A percentile compares a stretch with the other conserved stretches of the same genome.
Evolutionary conservation across 1,140 invertebrate species (phyloP).

Genomic region (Vanessa atalanta): DNA sequence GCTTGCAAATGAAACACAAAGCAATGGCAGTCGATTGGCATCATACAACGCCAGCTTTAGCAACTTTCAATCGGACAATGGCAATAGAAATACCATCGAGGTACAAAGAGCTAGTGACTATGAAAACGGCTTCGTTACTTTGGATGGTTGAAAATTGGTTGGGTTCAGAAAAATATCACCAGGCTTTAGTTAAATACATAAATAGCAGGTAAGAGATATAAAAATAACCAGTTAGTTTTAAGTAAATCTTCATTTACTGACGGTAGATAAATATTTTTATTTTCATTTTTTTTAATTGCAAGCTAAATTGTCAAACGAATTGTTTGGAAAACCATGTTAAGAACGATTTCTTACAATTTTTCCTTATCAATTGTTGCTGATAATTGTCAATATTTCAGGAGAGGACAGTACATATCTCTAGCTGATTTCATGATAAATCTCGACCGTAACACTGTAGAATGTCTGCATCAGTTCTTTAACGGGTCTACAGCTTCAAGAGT

Average conservation of each 20-base stretch:
- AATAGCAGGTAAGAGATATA: constrained; percentile 55
- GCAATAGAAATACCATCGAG: constrained; percentile 61
- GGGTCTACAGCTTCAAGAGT: constrained; percentile 76
- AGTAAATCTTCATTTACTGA: not conserved
- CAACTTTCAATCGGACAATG: constrained; percentile 58
- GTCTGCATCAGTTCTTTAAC: constrained; percentile 66
- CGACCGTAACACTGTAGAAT: constrained; percentile 65
- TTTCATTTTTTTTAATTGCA: too few species aligned
- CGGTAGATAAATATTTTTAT: not conserved
- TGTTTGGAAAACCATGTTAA: too few species aligned
- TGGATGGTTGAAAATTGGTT: constrained; percentile 76
- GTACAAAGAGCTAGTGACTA: constrained; percentile 61
- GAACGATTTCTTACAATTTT: too few species aligned
- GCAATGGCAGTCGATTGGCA: constrained; percentile 65
- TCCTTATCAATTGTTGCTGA: not conserved
- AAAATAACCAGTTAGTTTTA: not conserved
- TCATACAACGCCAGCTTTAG: constrained; percentile 55
- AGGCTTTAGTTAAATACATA: constrained; percentile 66
- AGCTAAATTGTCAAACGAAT: not conserved
- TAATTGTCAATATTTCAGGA: constrained; percentile 44
- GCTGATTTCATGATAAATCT: constrained; percentile 59
- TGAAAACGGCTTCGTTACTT: constrained; percentile 71
- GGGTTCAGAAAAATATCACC: constrained; percentile 63
- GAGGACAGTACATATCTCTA: constrained; percentile 63
- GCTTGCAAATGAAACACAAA: constrained; percentile 61